phyloP scores from a whole-genome alignment of 1,140 invertebrate species.

The Batillaria attramentaria region DNA sequence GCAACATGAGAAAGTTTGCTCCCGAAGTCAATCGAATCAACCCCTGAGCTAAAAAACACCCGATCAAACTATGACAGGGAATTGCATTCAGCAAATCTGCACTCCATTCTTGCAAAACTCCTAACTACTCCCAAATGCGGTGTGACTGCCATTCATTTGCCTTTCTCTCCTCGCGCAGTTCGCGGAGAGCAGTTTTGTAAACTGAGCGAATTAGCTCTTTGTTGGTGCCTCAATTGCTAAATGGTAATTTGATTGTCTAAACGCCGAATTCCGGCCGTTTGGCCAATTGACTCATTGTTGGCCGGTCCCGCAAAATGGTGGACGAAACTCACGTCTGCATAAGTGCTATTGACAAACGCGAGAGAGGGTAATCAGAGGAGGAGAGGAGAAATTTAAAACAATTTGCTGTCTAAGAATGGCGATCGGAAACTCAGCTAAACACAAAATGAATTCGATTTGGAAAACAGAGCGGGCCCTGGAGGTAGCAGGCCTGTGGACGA shows the following conservation, averaged over 20 bases:
- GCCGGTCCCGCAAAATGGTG: not conserved
- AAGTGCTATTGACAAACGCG: conserved; percentile 28
- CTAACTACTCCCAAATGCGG: no score
- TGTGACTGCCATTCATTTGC: no score
- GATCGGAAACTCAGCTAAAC: conserved; percentile 32
- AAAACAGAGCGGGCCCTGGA: not conserved
- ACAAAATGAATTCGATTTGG: conserved; percentile 33
- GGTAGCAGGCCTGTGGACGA: not conserved
- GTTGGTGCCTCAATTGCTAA: conserved; percentile 28
- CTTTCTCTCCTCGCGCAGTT: conserved; percentile 5
- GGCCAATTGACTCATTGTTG: conserved; percentile 19
- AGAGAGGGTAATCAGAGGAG: not conserved
- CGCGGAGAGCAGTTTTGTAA: conserved; percentile 16
- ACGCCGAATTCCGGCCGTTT: conserved; percentile 21
- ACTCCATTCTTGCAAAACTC: no score
- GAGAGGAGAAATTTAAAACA: conserved; percentile 29
- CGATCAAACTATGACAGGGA: no score
- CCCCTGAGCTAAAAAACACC: no score
- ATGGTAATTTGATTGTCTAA: conserved; percentile 43
- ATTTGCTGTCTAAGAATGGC: conserved; percentile 31
- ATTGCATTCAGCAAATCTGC: no score
- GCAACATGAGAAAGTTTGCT: no score
- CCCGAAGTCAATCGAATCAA: no score
- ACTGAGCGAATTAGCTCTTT: conserved; percentile 31
- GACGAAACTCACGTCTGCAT: not conserved